Evolutionary conservation across 2,113 vertebrate species (phyloP), one percentile per base, ranked within the genome.

Genomic region (Sebastes fasciatus): DNA sequence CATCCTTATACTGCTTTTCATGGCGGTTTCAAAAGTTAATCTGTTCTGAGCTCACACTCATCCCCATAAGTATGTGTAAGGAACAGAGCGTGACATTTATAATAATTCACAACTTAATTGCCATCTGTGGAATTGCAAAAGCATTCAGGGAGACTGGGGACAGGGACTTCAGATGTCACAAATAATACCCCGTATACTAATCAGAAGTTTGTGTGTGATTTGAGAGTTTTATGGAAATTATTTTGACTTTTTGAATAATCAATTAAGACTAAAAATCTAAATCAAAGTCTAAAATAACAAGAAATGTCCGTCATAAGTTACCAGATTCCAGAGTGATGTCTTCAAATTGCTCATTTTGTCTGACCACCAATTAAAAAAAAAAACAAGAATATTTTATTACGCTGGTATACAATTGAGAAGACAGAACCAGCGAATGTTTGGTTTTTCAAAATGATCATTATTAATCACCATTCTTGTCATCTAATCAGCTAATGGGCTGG

Each of bases 121-220:
- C 74, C 74, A 61, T 77, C 66, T 71, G 75, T 62, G 57, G 45
- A 74, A 74, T 49, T 73, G 11, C 65, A 65, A 75, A 70, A 77
- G 52, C 63, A 65, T 57, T 77, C 57, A 48, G 49, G 17, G 67
- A 57, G 34, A 34, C 34, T 34, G 4, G 34, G 49, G 62, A 68
- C 21, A 51, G 49, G 52, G 34, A 51, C 5, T 11, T 62, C 66
- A 63, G 23, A 26, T 72, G 14, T 65, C 26, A 57, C 66, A 72
- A 8, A 46, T 58, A 21, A 72, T 12, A 45, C 63, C n/a, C 23
- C 8, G 4, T 49, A 68, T n/a, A 54, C 19, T 51, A 54, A 64
- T 76, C 40, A 43, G 17, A 4, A 52, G 49, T 54, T 67, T 1
- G 57, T n/a, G n/a, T 60, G 34, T 42, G 40, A 63, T 45, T 57